phyloP scores from a whole-genome alignment of 2,113 vertebrate species.

The Oostethus manadensis region DNA sequence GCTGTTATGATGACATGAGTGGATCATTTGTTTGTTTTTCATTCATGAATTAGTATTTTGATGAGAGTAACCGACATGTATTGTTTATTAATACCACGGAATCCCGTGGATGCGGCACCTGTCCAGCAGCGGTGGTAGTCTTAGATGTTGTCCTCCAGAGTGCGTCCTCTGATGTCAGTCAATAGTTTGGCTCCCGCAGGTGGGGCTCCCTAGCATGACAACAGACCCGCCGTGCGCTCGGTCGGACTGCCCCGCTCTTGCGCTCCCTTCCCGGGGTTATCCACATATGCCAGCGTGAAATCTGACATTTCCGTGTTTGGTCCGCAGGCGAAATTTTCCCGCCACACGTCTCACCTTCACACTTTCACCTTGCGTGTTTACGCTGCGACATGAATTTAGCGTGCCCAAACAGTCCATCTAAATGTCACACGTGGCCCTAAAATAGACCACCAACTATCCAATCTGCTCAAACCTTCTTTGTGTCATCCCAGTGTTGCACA shows the following conservation, averaged over 20 bases:
- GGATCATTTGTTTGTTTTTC: no score
- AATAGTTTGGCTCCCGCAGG: slow-evolving; percentile 43
- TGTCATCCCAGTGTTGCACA: slow-evolving; percentile 19
- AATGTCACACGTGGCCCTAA: slow-evolving; percentile 18
- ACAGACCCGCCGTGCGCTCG: slow-evolving; percentile 42
- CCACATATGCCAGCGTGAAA: slow-evolving; percentile 33
- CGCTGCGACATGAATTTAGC: slow-evolving; percentile 10
- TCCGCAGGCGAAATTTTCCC: slow-evolving; percentile 32
- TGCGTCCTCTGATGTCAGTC: slow-evolving; percentile 60
- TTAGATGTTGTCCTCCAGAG: slow-evolving; percentile 29
- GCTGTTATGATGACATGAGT: no score
- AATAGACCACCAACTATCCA: slow-evolving; percentile 4
- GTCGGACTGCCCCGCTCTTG: slow-evolving; percentile 20
- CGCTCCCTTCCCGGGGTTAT: slow-evolving; percentile 42
- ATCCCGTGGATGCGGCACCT: no score
- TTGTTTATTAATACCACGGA: no score
- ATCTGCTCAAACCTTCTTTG: slow-evolving; percentile 23
- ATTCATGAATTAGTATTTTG: no score
- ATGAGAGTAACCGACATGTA: no score
- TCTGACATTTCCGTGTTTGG: slow-evolving; percentile 52
- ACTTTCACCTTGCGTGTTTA: slow-evolving; percentile 43
- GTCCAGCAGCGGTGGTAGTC: background rate
- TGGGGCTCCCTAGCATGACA: slow-evolving; percentile 45
- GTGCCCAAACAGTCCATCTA: slow-evolving; percentile 9
- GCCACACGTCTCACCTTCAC: slow-evolving; percentile 30